Evolutionary conservation across 1,140 invertebrate species (phyloP), one percentile per base, ranked within the genome.

Genomic region (Diachasma alloeum): DNA sequence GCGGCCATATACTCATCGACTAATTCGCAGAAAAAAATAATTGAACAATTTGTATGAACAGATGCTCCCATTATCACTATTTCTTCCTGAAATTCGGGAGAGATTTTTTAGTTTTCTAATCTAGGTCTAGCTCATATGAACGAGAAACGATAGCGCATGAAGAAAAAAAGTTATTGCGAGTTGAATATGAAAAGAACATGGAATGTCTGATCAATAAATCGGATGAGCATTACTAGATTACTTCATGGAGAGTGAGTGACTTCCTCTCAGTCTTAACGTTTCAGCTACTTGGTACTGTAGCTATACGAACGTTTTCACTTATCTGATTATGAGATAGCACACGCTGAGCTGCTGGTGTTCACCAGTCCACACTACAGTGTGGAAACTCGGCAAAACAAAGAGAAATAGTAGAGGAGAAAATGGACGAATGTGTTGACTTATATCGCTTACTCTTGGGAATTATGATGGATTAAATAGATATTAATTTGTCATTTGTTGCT

Each of bases 301-400:
- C 2, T 6, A 19, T 63, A 63, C 1, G 15, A 26, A 24, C 59
- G 59, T 63, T 63, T 26, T 26, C 59, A 19, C 71, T 72, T 72
- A 72, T 72, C 71, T 72, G 71, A 72, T 72, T 72, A 72, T 72
- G 31, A 59, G 71, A 72, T 72, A 72, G 71, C 19, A 22, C 71
- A 53, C 15, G 53, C 24, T 22, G 48, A 72, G 31, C 48, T 72
- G 71, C 71, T 26, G 70, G 42, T 48, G 44, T 56, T 72, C 26
- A 53, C n/a, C n/a, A n/a, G 31, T 31, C 2, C 71, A 72, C n/a
- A 48, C 19, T 3, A 24, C 31, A 59, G 24, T 15, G 26, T 48
- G 24, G 24, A 59, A 72, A 56, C 17, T 4, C 24, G 8, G 36
- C 0, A 15, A 37, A 17, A 69, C 36, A 69, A 37, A 69, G 59